Evolutionary conservation across 2,113 vertebrate genomes (phyloP).

Genomic region (Genyomyrus donnyi): DNA sequence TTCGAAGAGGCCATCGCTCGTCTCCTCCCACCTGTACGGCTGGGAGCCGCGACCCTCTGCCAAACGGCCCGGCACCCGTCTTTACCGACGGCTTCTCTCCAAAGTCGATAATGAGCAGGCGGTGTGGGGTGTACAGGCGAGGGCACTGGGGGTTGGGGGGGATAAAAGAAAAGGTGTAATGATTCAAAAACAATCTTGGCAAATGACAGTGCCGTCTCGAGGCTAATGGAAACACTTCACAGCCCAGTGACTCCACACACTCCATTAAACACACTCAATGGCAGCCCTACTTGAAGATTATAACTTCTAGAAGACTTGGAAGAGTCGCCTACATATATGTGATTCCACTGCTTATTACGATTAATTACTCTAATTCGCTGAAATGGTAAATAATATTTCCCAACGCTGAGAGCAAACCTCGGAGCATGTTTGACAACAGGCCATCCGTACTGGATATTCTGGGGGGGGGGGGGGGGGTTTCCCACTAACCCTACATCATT

Average conservation of each 20-base stretch:
- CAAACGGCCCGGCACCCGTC: not conserved
- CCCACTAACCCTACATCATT: not conserved
- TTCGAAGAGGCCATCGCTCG: not conserved
- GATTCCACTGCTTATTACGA: conserved; percentile 20
- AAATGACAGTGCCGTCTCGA: conserved; percentile 65
- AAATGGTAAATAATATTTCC: conserved; percentile 32
- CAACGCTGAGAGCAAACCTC: conserved; percentile 8
- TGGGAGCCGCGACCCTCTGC: conserved; percentile 12
- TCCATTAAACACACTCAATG: conserved; percentile 38
- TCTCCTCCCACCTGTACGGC: not conserved
- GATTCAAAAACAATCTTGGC: conserved; percentile 58
- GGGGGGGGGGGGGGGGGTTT: too few relatives aligned
- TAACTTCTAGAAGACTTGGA: conserved; percentile 18
- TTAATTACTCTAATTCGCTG: conserved; percentile 32
- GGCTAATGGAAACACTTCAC: conserved; percentile 64
- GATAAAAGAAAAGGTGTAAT: conserved; percentile 43
- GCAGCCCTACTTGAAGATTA: conserved; percentile 23
- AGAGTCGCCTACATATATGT: not conserved
- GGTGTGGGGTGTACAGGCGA: conserved; percentile 29
- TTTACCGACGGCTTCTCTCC: conserved; percentile 36
- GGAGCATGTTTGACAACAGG: conserved; percentile 19
- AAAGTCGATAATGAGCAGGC: conserved; percentile 40
- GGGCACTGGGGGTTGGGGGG: not conserved
- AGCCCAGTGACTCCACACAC: conserved; percentile 45
- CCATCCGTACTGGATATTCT: not conserved